Percentiles rank a stretch among this genome's conserved stretches.
Evolutionary conservation across 2,888 invertebrate genomes (phyloP).

Genomic region (Serripes groenlandicus): DNA sequence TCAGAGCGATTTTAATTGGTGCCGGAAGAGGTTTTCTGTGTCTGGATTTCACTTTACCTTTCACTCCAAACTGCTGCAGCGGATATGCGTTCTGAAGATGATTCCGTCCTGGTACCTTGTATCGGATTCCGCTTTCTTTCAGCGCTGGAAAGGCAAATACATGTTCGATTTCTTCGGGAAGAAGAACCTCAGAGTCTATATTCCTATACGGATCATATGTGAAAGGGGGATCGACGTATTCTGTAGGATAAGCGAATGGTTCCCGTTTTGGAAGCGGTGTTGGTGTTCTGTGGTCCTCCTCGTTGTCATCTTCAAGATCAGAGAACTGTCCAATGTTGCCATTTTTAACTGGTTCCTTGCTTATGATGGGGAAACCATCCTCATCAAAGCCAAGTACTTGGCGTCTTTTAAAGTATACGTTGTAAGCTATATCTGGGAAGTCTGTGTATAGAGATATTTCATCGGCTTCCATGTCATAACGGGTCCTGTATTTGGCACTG

Average conservation of each 20-base stretch:
- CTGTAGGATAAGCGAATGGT: constrained; percentile 45
- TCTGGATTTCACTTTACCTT: constrained; percentile 23
- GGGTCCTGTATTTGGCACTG: constrained; percentile 50
- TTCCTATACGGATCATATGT: constrained; percentile 44
- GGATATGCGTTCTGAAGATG: constrained; percentile 59
- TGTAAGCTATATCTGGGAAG: constrained; percentile 64
- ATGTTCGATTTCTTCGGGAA: constrained; percentile 37
- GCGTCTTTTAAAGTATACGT: constrained; percentile 57
- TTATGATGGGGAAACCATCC: constrained; percentile 54
- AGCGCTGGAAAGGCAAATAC: constrained; percentile 58
- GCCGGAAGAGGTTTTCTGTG: constrained; percentile 43
- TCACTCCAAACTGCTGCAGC: constrained; percentile 51
- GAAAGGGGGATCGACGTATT: constrained; percentile 43
- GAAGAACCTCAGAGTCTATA: constrained; percentile 29
- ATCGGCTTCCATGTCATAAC: constrained; percentile 64
- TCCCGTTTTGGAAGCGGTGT: constrained; percentile 26
- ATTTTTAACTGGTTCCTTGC: constrained; percentile 34
- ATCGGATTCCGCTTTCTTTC: constrained; percentile 41
- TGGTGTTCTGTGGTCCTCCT: constrained; percentile 7
- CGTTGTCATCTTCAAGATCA: not conserved
- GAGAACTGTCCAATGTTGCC: constrained; percentile 28
- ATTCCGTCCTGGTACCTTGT: constrained; percentile 53
- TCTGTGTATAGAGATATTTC: constrained; percentile 60
- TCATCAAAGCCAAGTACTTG: constrained; percentile 64
- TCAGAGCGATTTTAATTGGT: constrained; percentile 41